phyloP scores from a whole-genome alignment of 2,113 vertebrate species.

The Pyrgilauda ruficollis region DNA sequence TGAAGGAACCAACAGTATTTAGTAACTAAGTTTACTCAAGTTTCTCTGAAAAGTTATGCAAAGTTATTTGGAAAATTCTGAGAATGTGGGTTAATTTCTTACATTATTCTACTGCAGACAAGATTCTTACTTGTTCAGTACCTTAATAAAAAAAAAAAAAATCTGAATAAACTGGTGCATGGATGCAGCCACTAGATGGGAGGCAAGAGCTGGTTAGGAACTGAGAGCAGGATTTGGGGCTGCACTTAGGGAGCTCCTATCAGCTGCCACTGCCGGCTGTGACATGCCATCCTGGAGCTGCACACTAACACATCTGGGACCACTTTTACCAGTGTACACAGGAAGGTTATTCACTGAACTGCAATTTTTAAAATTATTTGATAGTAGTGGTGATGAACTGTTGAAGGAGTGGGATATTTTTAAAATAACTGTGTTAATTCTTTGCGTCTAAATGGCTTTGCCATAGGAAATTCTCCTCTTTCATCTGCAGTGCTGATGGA shows the following conservation, averaged over 20 bases:
- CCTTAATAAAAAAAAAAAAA: not conserved
- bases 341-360: not conserved
- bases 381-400: not conserved
- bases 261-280: not conserved
- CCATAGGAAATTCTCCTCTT: not conserved
- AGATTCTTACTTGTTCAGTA: not conserved
- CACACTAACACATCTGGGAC: not conserved
- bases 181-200: conserved; percentile 41
- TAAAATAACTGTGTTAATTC: not conserved
- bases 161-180: not conserved
- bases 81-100: not conserved
- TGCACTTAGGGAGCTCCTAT: not conserved
- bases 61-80: not conserved
- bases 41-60: not conserved
- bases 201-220: conserved; percentile 27
- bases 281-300: not conserved
- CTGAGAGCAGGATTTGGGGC: not conserved
- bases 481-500: not conserved
- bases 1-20: not conserved
- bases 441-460: not conserved
- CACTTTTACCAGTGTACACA: not conserved
- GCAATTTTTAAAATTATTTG: not conserved
- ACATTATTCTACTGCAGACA: not conserved
- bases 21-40: not conserved
- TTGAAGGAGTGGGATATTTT: not conserved